Evolutionary conservation across 2,113 vertebrate genomes (phyloP).

Genomic region (Clarias magur): DNA sequence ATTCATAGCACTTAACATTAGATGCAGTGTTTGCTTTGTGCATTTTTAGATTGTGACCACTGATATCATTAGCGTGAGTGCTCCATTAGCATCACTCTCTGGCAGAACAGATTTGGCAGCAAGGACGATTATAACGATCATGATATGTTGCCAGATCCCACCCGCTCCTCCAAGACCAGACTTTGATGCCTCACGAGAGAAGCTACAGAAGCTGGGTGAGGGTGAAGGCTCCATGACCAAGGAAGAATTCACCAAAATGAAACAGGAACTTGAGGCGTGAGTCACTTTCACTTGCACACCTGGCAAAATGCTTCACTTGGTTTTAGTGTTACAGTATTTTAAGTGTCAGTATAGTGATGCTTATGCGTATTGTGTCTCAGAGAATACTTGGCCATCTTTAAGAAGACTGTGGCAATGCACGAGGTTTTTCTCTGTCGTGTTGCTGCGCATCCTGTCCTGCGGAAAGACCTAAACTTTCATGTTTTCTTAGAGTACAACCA

Average conservation of each 20-base stretch:
- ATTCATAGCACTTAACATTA: conserved; percentile 35
- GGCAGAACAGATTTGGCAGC: background rate
- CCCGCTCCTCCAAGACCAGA: conserved; percentile 95
- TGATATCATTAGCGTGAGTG: conserved; percentile 29
- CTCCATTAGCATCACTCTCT: conserved; percentile 8
- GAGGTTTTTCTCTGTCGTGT: conserved; percentile 98
- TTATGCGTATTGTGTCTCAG: conserved; percentile 70
- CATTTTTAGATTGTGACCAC: conserved; percentile 29
- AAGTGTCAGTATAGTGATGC: background rate
- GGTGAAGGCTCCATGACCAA: conserved; percentile 99
- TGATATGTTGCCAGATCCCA: conserved; percentile 79
- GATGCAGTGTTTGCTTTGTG: conserved; percentile 20
- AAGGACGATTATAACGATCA: background rate
- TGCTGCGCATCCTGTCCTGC: conserved; percentile 94
- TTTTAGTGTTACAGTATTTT: background rate
- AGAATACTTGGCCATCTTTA: conserved; percentile 98
- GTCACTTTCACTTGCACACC: conserved; percentile 47
- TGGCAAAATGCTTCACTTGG: background rate
- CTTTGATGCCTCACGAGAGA: conserved; percentile 97
- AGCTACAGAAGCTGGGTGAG: conserved; percentile 96
- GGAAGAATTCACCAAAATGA: conserved; percentile 99
- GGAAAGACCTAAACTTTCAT: conserved; percentile 98
- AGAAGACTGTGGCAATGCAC: conserved; percentile 99
- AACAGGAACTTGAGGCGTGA: conserved; percentile 98
- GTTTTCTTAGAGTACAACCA: conserved; percentile 99